Percentiles rank a stretch among this genome's conserved stretches.
phyloP scores from a whole-genome alignment of 2,888 invertebrate species.

The Phanerotoma sp. region DNA sequence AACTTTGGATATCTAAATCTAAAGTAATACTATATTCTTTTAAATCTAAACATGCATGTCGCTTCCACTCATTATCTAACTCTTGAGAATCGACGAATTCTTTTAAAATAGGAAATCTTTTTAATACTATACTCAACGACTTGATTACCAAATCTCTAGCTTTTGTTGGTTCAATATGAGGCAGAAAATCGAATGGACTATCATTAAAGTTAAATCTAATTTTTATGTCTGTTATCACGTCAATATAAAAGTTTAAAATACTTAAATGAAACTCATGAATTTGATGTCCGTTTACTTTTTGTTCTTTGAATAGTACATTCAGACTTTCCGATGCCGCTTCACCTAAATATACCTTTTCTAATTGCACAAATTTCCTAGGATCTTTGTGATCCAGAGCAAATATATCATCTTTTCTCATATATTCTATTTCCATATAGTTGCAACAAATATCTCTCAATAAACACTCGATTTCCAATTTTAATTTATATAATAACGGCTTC shows the following conservation, averaged over 20 bases:
- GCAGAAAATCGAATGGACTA: slow-evolving; percentile 30
- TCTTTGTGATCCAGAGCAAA: slow-evolving; percentile 5
- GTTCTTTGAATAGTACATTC: not conserved
- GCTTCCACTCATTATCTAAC: slow-evolving; percentile 32
- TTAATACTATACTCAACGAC: slow-evolving; percentile 20
- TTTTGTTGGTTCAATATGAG: slow-evolving; percentile 26
- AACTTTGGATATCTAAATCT: not conserved
- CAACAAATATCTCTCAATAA: slow-evolving; percentile 29
- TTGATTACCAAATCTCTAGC: slow-evolving; percentile 29
- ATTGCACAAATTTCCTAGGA: not conserved
- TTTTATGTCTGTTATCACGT: slow-evolving; percentile 18
- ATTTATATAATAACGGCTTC: slow-evolving; percentile 29
- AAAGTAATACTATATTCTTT: not conserved
- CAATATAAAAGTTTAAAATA: no score
- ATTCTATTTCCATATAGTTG: slow-evolving; percentile 5
- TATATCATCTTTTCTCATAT: slow-evolving; percentile 1
- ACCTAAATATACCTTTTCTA: slow-evolving; percentile 2
- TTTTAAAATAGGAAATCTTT: slow-evolving; percentile 31
- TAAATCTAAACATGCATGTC: slow-evolving; percentile 29
- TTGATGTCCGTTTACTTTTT: no score
- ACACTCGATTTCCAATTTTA: slow-evolving; percentile 33
- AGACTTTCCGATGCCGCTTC: not conserved
- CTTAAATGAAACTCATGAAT: no score
- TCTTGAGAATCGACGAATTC: slow-evolving; percentile 22
- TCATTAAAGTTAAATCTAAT: slow-evolving; percentile 30